These are phyloP conservation scores for Gasterosteus nipponicus DNA, from an alignment of 2,113 vertebrate species.

Conservation along the genomic window DNA sequence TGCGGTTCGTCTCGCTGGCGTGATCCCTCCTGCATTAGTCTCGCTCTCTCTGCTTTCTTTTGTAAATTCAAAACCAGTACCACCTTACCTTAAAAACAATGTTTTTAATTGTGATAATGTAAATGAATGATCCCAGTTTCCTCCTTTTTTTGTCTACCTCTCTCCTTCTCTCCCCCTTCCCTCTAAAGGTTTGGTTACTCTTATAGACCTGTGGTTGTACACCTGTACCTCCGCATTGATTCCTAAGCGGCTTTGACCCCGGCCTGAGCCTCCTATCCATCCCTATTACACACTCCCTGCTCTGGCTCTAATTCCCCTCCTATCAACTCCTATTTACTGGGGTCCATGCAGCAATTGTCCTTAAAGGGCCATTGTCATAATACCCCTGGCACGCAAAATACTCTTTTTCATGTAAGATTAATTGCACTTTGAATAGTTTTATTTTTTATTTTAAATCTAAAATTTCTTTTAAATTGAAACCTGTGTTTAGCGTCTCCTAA, in stretches of 20 bases:
- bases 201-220: slow-evolving; percentile 73
- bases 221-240: slow-evolving; percentile 84
- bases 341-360: slow-evolving; percentile 65
- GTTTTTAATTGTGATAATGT: slow-evolving; percentile 82
- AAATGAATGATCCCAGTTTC: slow-evolving; percentile 76
- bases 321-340: slow-evolving; percentile 84
- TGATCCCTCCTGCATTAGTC: slow-evolving; percentile 71
- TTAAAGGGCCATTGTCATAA: slow-evolving; percentile 65
- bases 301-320: slow-evolving; percentile 81
- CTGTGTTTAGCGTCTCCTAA: slow-evolving; percentile 5
- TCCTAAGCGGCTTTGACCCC: slow-evolving; percentile 80
- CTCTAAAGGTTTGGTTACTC: slow-evolving; percentile 67
- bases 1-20: slow-evolving; percentile 56
- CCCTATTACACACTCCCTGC: slow-evolving; percentile 82
- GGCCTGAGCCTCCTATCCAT: slow-evolving; percentile 83
- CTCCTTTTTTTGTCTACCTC: slow-evolving; percentile 17
- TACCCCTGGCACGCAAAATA: slow-evolving; percentile 19
- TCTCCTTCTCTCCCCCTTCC: slow-evolving; percentile 20
- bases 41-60: slow-evolving; percentile 68
- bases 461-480: background rate
- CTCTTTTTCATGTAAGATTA: slow-evolving; percentile 21
- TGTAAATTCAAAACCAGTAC: slow-evolving; percentile 74
- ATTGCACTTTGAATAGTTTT: background rate
- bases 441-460: background rate
- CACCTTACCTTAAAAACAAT: slow-evolving; percentile 44